Conservation (phyloP, 2,888 invertebrate genomes). For the Pyrocoelia pectoralis region DNA sequence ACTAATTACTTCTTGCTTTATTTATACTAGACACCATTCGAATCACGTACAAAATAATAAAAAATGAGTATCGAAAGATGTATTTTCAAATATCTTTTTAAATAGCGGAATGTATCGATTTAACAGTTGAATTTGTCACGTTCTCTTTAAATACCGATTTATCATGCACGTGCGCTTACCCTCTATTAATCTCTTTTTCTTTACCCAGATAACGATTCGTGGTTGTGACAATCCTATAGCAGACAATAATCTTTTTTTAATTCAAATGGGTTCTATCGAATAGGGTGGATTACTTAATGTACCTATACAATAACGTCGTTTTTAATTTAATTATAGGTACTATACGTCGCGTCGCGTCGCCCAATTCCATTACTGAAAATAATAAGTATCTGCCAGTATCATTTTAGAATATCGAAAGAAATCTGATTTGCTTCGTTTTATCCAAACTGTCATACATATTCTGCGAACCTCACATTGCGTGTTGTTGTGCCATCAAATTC, state of each 20-base stretch:
- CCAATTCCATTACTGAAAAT: too few relatives aligned
- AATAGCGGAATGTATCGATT: constrained; percentile 1
- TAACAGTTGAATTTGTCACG: not conserved
- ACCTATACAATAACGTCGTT: too few relatives aligned
- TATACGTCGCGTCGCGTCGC: too few relatives aligned
- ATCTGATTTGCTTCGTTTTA: too few relatives aligned
- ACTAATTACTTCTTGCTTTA: not conserved
- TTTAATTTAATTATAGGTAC: too few relatives aligned
- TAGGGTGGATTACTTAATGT: too few relatives aligned
- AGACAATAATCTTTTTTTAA: not conserved
- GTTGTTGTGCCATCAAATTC: too few relatives aligned
- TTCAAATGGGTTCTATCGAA: not conserved
- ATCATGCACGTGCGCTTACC: constrained; percentile 1
- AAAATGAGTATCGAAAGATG: not conserved
- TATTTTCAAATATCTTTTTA: not conserved
- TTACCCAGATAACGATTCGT: not conserved
- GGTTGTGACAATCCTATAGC: not conserved
- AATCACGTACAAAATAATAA: not conserved
- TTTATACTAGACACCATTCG: not conserved
- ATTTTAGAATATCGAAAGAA: too few relatives aligned
- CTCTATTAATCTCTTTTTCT: not conserved
- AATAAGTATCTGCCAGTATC: too few relatives aligned
- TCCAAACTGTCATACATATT: too few relatives aligned
- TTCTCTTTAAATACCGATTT: not conserved
- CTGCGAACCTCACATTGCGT: too few relatives aligned